Conservation (phyloP, 2,797 vertebrate species). For the Gallinago nigripennis region DNA sequence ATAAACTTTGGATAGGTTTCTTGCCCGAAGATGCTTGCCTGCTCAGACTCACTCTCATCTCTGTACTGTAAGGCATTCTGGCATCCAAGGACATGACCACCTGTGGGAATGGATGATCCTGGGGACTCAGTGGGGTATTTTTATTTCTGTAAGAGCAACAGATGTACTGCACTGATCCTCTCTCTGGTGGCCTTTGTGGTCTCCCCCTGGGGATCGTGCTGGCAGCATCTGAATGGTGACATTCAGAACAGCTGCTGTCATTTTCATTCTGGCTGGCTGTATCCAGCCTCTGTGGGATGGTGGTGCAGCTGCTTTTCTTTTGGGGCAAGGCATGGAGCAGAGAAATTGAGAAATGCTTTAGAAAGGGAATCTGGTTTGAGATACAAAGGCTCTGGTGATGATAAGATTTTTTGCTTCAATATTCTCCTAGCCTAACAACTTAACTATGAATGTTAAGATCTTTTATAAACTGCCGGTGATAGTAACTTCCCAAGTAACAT, state of each 20-base stretch:
- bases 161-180: not conserved
- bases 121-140: not conserved
- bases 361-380: not conserved
- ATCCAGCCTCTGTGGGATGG: not conserved
- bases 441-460: not conserved
- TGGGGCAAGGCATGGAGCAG: not conserved
- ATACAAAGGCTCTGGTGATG: not conserved
- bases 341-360: not conserved
- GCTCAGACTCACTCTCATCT: not conserved
- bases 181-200: not conserved
- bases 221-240: not conserved
- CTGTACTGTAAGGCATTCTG: not conserved
- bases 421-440: not conserved
- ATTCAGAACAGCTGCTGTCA: constrained; percentile 33
- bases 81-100: not conserved
- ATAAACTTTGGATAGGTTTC: not conserved
- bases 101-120: not conserved
- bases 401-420: not conserved
- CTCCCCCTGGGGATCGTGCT: not conserved
- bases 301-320: not conserved
- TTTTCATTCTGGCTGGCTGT: not conserved
- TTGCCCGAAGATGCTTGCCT: not conserved
- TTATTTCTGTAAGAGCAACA: not conserved
- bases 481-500: not conserved
- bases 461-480: not conserved